These are phyloP conservation scores for Frankliniella intonsa DNA, from an alignment of 2,888 invertebrate species.

Conservation along the genomic window DNA sequence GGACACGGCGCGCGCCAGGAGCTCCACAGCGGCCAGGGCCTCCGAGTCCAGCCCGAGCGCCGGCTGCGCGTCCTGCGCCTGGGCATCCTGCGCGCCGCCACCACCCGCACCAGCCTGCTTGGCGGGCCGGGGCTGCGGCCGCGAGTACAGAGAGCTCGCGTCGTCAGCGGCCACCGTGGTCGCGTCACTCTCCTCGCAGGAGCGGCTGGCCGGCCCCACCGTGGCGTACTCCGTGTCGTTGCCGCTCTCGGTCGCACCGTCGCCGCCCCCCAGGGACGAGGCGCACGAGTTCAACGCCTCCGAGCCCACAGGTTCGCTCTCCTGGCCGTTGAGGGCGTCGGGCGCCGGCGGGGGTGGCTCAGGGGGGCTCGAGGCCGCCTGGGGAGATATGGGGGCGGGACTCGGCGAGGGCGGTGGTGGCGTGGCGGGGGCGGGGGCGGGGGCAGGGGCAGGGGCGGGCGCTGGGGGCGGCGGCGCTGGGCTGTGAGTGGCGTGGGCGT, in stretches of 20 bases:
- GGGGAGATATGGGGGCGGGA: not conserved
- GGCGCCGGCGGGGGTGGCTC: not conserved
- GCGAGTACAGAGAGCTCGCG: not conserved
- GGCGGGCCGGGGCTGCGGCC: not conserved
- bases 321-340: not conserved
- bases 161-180: not conserved
- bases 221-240: constrained; percentile 12
- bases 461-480: not conserved
- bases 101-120: not conserved
- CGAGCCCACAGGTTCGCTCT: not conserved
- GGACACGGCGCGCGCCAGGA: constrained; percentile 6
- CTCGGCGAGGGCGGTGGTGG: not conserved
- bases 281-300: not conserved
- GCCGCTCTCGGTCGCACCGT: not conserved
- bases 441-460: not conserved
- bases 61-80: not conserved
- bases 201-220: not conserved
- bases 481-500: not conserved
- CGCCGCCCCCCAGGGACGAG: not conserved
- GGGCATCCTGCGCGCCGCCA: not conserved
- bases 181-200: constrained; percentile 2
- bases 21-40: constrained; percentile 11
- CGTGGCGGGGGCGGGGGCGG: not conserved
- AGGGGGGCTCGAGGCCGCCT: not conserved
- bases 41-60: not conserved